A percentile compares a stretch with the other conserved stretches of the same genome.
Conservation (phyloP, 2,888 invertebrate species). For the Heliconius cydno region DNA sequence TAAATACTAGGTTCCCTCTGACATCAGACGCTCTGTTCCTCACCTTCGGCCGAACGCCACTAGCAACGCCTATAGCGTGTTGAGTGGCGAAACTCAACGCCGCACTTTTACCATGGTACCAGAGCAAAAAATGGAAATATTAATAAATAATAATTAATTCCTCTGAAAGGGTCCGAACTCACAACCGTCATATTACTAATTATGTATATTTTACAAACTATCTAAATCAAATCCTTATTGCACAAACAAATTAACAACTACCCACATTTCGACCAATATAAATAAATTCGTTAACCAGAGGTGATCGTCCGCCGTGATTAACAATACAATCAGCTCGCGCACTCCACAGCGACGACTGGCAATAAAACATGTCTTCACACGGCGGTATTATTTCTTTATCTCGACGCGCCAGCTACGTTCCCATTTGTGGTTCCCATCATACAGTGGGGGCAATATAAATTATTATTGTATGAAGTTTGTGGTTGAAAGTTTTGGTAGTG, state of each 20-base stretch:
- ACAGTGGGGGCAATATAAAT: constrained; percentile 66
- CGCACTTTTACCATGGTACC: no score
- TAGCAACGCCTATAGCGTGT: no score
- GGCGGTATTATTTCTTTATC: constrained; percentile 77
- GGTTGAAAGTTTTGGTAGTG: constrained; percentile 47
- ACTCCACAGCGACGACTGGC: constrained; percentile 50
- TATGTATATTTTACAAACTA: no score
- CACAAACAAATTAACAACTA: not conserved
- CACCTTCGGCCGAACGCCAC: no score
- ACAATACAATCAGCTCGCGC: constrained; percentile 49
- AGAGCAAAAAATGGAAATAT: no score
- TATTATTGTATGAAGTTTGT: constrained; percentile 62
- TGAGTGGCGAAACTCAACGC: no score
- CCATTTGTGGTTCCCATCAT: constrained; percentile 72
- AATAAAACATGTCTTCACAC: constrained; percentile 61
- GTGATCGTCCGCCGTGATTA: constrained; percentile 48
- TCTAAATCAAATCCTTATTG: no score
- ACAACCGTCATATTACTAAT: no score
- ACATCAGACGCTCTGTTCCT: no score
- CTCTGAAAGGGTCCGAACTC: no score
- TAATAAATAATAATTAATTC: no score
- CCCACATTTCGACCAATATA: constrained; percentile 8
- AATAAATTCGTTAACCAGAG: constrained; percentile 37
- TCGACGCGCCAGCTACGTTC: constrained; percentile 66
- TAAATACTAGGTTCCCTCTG: no score